Evolutionary conservation across 1,140 invertebrate genomes (phyloP).

Genomic region (Catajapyx aquilonaris): DNA sequence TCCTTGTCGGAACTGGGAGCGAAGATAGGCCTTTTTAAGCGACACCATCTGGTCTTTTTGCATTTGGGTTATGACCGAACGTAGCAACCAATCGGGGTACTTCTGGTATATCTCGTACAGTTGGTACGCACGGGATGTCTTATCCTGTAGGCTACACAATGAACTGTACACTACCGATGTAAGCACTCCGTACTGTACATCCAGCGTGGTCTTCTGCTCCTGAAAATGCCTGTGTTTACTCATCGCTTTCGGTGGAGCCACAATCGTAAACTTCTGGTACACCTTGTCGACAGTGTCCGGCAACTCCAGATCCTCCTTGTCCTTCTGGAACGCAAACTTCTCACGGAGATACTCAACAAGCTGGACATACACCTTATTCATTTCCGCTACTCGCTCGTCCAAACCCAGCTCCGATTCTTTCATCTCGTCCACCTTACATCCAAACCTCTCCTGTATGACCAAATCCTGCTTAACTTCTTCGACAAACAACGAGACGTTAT

Average conservation of each 20-base stretch:
- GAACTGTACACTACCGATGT: conserved; percentile 25
- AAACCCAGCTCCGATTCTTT: conserved; percentile 3
- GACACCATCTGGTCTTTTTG: conserved; percentile 32
- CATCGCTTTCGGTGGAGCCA: conserved; percentile 5
- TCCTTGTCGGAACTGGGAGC: conserved; percentile 11
- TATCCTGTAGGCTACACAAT: conserved; percentile 34
- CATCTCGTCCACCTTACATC: conserved; percentile 3
- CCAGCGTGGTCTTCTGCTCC: conserved; percentile 16
- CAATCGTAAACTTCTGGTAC: conserved; percentile 11
- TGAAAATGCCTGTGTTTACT: conserved; percentile 8
- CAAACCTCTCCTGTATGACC: conserved; percentile 21
- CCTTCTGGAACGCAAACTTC: conserved; percentile 10
- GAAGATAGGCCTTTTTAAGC: conserved; percentile 22
- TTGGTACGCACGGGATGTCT: conserved; percentile 35
- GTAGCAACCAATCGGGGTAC: conserved; percentile 36
- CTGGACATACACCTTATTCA: conserved; percentile 8
- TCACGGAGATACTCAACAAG: conserved; percentile 12
- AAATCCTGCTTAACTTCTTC: conserved; percentile 35
- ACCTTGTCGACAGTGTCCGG: conserved; percentile 7
- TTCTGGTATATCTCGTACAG: conserved; percentile 48
- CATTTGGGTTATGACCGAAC: conserved; percentile 32
- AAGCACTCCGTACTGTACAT: conserved; percentile 15
- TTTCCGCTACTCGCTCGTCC: conserved; percentile 6
- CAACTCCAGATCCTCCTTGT: conserved; percentile 8
- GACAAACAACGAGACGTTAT: conserved; percentile 32